Evolutionary conservation across 2,113 vertebrate genomes (phyloP).

Genomic region (Merops nubicus): DNA sequence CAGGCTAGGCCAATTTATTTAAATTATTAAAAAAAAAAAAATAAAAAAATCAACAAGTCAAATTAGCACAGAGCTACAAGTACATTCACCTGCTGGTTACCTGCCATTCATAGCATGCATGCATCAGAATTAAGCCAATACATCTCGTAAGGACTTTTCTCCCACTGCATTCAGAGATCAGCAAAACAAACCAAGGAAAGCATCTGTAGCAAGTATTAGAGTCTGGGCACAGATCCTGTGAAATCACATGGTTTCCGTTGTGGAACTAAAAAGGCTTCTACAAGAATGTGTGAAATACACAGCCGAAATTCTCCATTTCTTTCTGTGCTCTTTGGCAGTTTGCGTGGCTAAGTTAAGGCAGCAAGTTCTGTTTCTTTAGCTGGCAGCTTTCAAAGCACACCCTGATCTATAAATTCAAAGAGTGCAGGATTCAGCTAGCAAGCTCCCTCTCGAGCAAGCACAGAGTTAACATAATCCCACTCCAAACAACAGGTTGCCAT

Average conservation of each 20-base stretch:
- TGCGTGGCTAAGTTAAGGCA: not conserved
- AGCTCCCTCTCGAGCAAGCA: not conserved
- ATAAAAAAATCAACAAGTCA: not conserved
- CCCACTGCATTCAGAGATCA: not conserved
- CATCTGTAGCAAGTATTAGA: constrained; percentile 40
- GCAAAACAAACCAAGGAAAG: constrained; percentile 38
- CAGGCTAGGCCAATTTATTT: not conserved
- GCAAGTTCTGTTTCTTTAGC: not conserved
- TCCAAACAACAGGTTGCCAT: constrained; percentile 4
- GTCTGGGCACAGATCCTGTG: constrained; percentile 27
- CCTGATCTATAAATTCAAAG: not conserved
- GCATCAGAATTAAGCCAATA: not conserved
- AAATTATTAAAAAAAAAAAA: too few relatives aligned
- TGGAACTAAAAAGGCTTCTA: constrained; percentile 53
- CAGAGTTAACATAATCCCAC: not conserved
- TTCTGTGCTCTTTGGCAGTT: constrained; percentile 40
- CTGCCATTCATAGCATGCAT: not conserved
- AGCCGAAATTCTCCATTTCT: constrained; percentile 16
- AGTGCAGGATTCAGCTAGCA: not conserved
- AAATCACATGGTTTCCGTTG: constrained; percentile 39
- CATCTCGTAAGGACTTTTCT: not conserved
- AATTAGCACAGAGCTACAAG: not conserved
- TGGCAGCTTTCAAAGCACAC: not conserved
- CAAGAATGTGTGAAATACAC: constrained; percentile 35
- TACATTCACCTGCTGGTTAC: not conserved